Evolutionary conservation across 2,888 invertebrate genomes (phyloP), one percentile per base, ranked within the genome.

Genomic region (Nymphalis urticae): DNA sequence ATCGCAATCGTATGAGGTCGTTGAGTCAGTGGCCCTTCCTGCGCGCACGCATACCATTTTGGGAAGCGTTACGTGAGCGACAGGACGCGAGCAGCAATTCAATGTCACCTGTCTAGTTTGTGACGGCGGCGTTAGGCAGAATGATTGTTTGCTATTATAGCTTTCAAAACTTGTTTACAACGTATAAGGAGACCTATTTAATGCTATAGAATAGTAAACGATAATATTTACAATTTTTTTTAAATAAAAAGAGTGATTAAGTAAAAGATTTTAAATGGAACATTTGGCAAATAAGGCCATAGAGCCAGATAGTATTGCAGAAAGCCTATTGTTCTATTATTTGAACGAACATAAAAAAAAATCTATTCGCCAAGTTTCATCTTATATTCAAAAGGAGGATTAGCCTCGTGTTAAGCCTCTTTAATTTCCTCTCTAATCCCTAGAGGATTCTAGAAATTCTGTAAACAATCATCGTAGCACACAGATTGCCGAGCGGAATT

Each of bases 21-120:
- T 82, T 87, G 87, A 90, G 85, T 90, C 89, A 89, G 85, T 82
- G 84, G 85, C 86, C 84, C 90, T 91, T 90, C 90, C 91, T 89
- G 89, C 81, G 82, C 79, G 53, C 62, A 54, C 66, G 66, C 59
- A 75, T 74, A 79, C 89, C 90, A 83, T 88, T 87, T 89, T 81
- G 80, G 87, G 88, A 83, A 82, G 80, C 75, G 85, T 89, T 89
- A 89, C 84, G 90, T 88, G 87, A 88, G 83, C 83, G 75, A 78
- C 80, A 79, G 80, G 79, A 90, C 88, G 89, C 88, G 85, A 77
- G 64, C 75, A 66, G 88, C 82, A 89, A 76, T 73, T 77, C 85
- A 89, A 89, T 87, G 85, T 75, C 80, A 66, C 63, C 53, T 73
- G 66, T 71, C 70, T 66, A 64, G 68, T 53, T 62, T 62, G 62